Evolutionary conservation across 2,113 vertebrate genomes (phyloP), one percentile per base, ranked within the genome.

Genomic region (Lichenostomus cassidix): DNA sequence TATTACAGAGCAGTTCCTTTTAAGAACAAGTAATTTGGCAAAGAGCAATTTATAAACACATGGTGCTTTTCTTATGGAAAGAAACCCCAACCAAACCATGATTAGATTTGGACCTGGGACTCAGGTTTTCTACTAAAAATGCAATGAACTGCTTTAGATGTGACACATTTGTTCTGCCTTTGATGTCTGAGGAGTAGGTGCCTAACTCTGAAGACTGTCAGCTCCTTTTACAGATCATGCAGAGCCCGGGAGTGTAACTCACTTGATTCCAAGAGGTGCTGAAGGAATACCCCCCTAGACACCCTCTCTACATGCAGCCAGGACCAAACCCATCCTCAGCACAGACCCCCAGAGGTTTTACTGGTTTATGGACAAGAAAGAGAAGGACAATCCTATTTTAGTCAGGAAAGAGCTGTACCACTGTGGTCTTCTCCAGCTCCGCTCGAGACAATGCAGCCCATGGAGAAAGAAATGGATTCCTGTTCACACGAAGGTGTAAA

Each of bases 371-470:
- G 49, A 10, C 11, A 10, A 85, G 35, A 21, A 82, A 47, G 12
- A 87, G 56, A 85, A 64, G 5, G 27, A 29, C 4, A 44, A 5
- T 4, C 6, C 6, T 46, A 9, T 68, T 59, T 79, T 4, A 1
- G 5, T 19, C n/a, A 42, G 8, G 21, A 50, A 15, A 23, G 11
- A 27, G 14, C 24, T 58, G 20, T 17, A 42, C 7, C 24, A 2
- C 18, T 21, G 1, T 6, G 25, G 39, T 15, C 42, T 75, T 65
- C 60, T 81, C 4, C 73, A 63, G 15, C 25, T n/a, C 35, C 0
- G 0, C 42, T 23, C 10, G 47, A 63, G 39, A 55, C 60, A 67
- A 6, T 0, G 0, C 12, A 42, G 39, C 20, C 11, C 1, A 0
- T 5, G 20, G 64, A 58, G 29, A 71, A 44, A 93, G 39, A 82